Evolutionary conservation across 1,140 invertebrate genomes (phyloP).

Genomic region (Epicauta chinensis): DNA sequence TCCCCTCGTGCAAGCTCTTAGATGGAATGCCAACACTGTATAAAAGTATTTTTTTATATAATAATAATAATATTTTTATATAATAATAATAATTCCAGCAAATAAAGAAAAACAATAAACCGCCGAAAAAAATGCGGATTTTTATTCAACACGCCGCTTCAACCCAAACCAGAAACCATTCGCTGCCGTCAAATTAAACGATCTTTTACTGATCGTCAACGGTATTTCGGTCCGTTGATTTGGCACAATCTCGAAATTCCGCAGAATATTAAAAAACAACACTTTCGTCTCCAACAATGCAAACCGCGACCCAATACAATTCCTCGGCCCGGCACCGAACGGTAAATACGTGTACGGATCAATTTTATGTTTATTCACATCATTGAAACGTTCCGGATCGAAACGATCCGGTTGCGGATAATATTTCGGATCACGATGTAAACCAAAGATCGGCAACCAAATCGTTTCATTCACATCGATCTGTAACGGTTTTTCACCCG

Average conservation of each 20-base stretch:
- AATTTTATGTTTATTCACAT: constrained; percentile 28
- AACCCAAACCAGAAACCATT: no score
- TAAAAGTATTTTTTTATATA: no score
- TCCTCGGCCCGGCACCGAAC: constrained; percentile 44
- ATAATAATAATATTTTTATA: no score
- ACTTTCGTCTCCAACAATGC: constrained; percentile 26
- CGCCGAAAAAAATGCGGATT: no score
- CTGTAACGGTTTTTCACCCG: constrained; percentile 2
- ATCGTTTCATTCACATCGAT: constrained; percentile 8
- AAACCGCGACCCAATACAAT: constrained; percentile 47
- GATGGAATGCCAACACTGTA: no score
- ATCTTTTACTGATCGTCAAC: no score
- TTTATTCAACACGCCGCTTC: no score
- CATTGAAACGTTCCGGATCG: constrained; percentile 39
- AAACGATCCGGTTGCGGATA: constrained; percentile 51
- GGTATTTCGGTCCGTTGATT: constrained; percentile 22
- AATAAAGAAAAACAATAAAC: no score
- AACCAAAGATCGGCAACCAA: constrained; percentile 11
- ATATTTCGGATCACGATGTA: constrained; percentile 41
- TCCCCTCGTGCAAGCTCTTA: no score
- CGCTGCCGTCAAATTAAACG: no score
- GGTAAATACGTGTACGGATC: constrained; percentile 28
- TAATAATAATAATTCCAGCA: no score
- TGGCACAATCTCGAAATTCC: constrained; percentile 19
- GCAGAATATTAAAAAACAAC: constrained; percentile 21